Evolutionary conservation across 2,113 vertebrate species (phyloP).

Genomic region (Lampris megalopsis): DNA sequence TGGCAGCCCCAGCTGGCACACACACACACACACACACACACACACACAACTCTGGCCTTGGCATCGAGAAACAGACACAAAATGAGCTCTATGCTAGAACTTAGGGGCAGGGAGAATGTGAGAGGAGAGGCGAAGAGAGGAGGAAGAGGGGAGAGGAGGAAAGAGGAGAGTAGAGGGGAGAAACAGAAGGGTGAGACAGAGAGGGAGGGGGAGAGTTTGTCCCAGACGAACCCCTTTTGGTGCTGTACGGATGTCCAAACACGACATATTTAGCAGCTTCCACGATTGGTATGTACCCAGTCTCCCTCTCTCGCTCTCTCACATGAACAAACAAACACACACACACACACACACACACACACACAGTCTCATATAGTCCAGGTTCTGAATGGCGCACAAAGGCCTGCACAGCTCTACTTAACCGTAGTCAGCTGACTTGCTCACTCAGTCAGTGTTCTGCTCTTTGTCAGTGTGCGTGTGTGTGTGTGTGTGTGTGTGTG

Average conservation of each 20-base stretch:
- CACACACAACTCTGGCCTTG: constrained; percentile 53
- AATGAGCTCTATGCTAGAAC: constrained; percentile 64
- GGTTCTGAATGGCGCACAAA: constrained; percentile 33
- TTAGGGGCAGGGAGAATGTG: constrained; percentile 40
- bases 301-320: constrained; percentile 28
- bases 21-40: background rate
- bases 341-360: constrained; percentile 4
- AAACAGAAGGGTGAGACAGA: background rate
- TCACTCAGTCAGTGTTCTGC: constrained; percentile 45
- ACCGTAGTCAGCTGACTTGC: constrained; percentile 29
- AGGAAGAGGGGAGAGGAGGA: constrained; percentile 27
- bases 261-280: constrained; percentile 65
- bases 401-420: constrained; percentile 32
- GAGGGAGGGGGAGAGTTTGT: constrained; percentile 33
- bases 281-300: constrained; percentile 49
- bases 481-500: constrained; percentile 30
- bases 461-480: constrained; percentile 10
- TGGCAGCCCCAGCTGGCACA: constrained; percentile 56
- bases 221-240: constrained; percentile 59
- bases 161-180: constrained; percentile 11
- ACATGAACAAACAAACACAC: constrained; percentile 5
- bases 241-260: constrained; percentile 42
- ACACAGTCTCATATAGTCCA: constrained; percentile 26
- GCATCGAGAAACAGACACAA: constrained; percentile 67
- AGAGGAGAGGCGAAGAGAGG: constrained; percentile 18